Percentiles rank a stretch among this genome's conserved stretches.
Conservation (phyloP, 2,888 invertebrate genomes). For the Rhopalosiphum nymphaeae region DNA sequence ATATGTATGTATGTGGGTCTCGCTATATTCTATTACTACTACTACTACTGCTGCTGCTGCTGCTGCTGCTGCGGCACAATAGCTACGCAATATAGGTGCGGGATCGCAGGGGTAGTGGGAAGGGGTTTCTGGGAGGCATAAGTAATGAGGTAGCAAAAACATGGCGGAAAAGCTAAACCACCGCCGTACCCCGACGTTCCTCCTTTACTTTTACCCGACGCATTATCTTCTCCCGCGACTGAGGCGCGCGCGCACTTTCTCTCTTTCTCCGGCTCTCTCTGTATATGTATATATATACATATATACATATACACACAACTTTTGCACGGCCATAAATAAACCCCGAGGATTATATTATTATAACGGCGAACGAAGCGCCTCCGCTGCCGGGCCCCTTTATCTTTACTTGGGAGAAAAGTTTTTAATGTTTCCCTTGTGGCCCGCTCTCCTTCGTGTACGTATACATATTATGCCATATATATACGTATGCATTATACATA, state of each 20-base stretch:
- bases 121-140: slow-evolving; percentile 59
- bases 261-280: too few species aligned
- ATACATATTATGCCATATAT: slow-evolving; percentile 1
- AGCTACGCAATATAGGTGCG: background rate
- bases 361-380: slow-evolving; percentile 42
- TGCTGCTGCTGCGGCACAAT: background rate
- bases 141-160: slow-evolving; percentile 65
- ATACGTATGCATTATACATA: background rate
- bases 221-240: slow-evolving; percentile 34
- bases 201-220: slow-evolving; percentile 59
- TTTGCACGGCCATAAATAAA: slow-evolving; percentile 62
- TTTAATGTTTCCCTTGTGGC: slow-evolving; percentile 60
- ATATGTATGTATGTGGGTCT: background rate
- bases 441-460: background rate
- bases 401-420: slow-evolving; percentile 64
- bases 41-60: background rate
- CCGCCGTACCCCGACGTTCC: slow-evolving; percentile 21
- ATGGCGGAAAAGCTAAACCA: slow-evolving; percentile 64
- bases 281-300: too few species aligned
- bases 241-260: background rate
- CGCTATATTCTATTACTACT: background rate
- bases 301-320: slow-evolving; percentile 10
- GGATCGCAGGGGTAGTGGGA: background rate
- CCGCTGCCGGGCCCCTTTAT: slow-evolving; percentile 54
- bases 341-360: slow-evolving; percentile 62